Percentiles rank a stretch among this genome's conserved stretches.
Conservation (phyloP, 2,888 invertebrate species). For the Melanargia galathea region DNA sequence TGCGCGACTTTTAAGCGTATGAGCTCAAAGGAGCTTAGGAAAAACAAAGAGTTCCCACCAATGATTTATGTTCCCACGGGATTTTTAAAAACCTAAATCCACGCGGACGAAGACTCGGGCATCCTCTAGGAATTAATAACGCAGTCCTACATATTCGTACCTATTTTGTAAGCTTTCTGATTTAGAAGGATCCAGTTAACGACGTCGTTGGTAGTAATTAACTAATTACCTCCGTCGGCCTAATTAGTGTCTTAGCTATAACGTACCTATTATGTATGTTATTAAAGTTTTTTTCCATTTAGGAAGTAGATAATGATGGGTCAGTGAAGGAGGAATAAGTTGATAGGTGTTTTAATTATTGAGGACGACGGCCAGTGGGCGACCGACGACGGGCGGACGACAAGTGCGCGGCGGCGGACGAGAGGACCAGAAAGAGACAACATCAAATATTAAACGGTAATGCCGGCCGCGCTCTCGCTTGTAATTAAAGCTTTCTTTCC, state of each 20-base stretch:
- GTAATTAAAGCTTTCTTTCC: conserved; percentile 83
- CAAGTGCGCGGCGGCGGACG: conserved; percentile 42
- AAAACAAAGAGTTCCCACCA: too few relatives aligned
- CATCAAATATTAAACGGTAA: conserved; percentile 81
- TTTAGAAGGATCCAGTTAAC: conserved; percentile 22
- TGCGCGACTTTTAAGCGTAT: too few relatives aligned
- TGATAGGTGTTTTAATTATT: conserved; percentile 80
- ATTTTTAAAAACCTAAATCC: too few relatives aligned
- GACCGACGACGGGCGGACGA: conserved; percentile 47
- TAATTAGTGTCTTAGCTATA: conserved; percentile 34
- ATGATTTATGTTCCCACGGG: too few relatives aligned
- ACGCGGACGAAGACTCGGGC: too few relatives aligned
- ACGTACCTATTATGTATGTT: conserved; percentile 30
- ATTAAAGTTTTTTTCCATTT: conserved; percentile 35
- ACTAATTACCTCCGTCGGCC: conserved; percentile 23
- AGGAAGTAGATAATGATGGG: conserved; percentile 68
- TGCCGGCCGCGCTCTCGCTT: conserved; percentile 79
- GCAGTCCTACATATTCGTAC: neutral
- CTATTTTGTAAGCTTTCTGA: neutral
- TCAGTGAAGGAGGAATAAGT: conserved; percentile 76
- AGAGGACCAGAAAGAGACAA: conserved; percentile 73
- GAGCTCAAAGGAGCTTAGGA: too few relatives aligned
- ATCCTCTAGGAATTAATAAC: too few relatives aligned
- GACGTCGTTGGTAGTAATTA: conserved; percentile 21
- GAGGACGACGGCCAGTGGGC: conserved; percentile 43